Evolutionary conservation across 2,797 vertebrate species (phyloP).

Genomic region (Manis crassicaudata): DNA sequence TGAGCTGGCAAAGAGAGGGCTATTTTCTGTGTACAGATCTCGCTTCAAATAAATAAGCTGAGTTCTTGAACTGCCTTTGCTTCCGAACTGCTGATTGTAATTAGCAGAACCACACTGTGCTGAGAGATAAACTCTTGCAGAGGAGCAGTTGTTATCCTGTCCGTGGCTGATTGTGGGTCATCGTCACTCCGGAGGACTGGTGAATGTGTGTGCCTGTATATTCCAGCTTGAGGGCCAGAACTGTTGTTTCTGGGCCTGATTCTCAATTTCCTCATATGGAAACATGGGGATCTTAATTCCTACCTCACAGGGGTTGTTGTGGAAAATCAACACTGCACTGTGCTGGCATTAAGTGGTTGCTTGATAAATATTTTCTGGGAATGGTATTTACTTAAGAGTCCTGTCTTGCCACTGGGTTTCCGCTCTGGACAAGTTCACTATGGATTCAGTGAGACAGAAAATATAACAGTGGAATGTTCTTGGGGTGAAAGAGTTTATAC

Average conservation of each 20-base stretch:
- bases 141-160: fast-evolving
- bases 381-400: not conserved
- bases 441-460: too few species aligned
- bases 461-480: too few species aligned
- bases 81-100: not conserved
- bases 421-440: too few species aligned
- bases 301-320: fast-evolving
- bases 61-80: not conserved
- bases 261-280: not conserved
- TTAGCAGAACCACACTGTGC: fast-evolving
- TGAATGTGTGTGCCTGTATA: fast-evolving
- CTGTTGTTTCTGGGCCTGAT: not conserved
- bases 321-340: not conserved
- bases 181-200: not conserved
- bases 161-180: not conserved
- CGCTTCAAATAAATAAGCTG: not conserved
- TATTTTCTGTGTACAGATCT: fast-evolving
- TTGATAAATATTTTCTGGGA: not conserved
- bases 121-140: not conserved
- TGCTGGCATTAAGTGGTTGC: not conserved
- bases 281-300: not conserved
- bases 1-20: not conserved
- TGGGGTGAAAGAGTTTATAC: too few species aligned
- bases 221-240: not conserved
- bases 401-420: too few species aligned